A percentile compares a stretch with the other conserved stretches of the same genome.
phyloP scores from a whole-genome alignment of 2,797 vertebrate species.

The Crocidura indochinensis region DNA sequence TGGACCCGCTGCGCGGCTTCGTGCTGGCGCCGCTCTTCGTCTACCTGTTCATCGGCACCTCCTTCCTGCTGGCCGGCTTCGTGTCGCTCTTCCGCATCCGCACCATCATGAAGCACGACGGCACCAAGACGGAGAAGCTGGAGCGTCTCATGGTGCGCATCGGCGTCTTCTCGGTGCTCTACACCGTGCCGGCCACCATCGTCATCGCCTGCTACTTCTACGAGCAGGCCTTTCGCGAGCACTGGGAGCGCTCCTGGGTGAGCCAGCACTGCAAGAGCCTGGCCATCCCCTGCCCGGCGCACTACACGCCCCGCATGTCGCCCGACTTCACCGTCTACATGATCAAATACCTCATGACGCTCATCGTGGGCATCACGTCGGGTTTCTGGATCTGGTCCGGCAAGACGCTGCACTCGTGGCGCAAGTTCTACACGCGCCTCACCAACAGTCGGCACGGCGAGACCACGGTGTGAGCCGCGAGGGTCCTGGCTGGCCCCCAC shows the following conservation, averaged over 20 bases:
- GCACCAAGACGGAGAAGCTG: conserved; percentile 98
- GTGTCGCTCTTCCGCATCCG: conserved; percentile 98
- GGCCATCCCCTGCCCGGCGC: conserved; percentile 96
- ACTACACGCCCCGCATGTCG: conserved; percentile 94
- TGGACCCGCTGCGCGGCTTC: conserved; percentile 96
- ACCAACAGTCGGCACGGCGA: conserved; percentile 96
- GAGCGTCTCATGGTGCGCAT: conserved; percentile 98
- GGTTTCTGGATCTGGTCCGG: conserved; percentile 99
- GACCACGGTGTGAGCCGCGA: conserved; percentile 93
- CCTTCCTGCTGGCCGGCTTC: conserved; percentile 97
- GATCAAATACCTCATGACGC: conserved; percentile 99
- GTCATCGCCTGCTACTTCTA: conserved; percentile 99
- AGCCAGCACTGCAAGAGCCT: conserved; percentile 96
- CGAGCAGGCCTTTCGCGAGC: conserved; percentile 97
- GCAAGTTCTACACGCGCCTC: conserved; percentile 97
- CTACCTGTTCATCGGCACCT: conserved; percentile 98
- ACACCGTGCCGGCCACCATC: conserved; percentile 97
- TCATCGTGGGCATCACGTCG: conserved; percentile 98
- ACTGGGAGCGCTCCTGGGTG: conserved; percentile 98
- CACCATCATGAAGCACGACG: conserved; percentile 99
- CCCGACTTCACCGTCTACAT: conserved; percentile 99
- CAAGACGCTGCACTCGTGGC: conserved; percentile 99
- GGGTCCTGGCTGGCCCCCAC: no score
- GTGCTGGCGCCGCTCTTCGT: conserved; percentile 97
- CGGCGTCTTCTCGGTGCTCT: conserved; percentile 98